Evolutionary conservation across 23 tunicate species (phyloP), one percentile per base, ranked within the genome.

Genomic region (Aplidium turbinatum): DNA sequence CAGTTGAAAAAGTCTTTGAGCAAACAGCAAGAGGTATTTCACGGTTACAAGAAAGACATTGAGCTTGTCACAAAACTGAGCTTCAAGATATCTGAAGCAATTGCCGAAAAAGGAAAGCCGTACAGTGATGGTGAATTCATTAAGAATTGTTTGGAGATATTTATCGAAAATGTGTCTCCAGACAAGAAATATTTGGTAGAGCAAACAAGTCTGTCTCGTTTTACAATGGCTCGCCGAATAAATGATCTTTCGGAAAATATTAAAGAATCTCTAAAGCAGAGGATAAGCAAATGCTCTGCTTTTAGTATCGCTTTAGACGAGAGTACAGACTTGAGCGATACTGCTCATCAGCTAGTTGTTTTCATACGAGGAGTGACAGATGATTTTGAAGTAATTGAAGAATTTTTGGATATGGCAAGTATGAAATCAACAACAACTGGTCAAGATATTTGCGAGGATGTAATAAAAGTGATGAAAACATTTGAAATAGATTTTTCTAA

Each of bases 371-470:
- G 68, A 62, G 22, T 26, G 39, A 62, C 36, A 27, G 68, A 62
- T 62, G 30, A 62, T 62, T 62, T 62, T 62, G 68, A 62, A 30
- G 20, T 62, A 62, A 62, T 62, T 68, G 74, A 68, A 68, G 74
- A 38, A 68, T 68, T 68, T 68, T 68, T 40, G 29, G 58, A 68
- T 68, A 68, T 68, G 74, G 74, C 74, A 68, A 68, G 74, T 68
- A 68, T 68, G 74, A 20, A 68, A 68, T 68, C 74, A 68, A 68
- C 74, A 68, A n/a, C n/a, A n/a, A 38, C 74, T 68, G 76, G 76
- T 24, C 18, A 70, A 25, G 35, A 70, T 29, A 5, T 70, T 3
- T 24, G 19, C 46, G 38, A 70, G 58, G 35, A 70, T 26, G 58
- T 70, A 3, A 24, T 70, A 26, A 46, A 70, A 29, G 24, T 70